Evolutionary conservation across 2,113 vertebrate genomes (phyloP).

Genomic region (Pseudopipra pipra): DNA sequence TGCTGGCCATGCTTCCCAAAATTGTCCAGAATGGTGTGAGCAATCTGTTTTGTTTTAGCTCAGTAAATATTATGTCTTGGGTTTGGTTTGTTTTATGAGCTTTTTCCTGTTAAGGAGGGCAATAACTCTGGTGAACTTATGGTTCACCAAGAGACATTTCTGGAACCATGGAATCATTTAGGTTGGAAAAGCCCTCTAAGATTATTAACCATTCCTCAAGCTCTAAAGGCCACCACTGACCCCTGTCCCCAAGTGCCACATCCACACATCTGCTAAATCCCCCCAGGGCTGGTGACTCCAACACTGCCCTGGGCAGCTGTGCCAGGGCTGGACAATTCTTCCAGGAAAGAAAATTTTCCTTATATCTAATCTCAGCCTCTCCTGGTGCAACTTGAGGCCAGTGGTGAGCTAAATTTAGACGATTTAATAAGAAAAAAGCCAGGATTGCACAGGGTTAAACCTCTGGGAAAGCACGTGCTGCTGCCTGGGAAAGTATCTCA

Average conservation of each 20-base stretch:
- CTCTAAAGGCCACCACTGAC: neutral
- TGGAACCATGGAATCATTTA: neutral
- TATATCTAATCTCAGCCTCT: neutral
- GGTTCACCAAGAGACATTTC: neutral
- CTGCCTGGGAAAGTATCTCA: slow-evolving; percentile 19
- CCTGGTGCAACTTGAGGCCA: neutral
- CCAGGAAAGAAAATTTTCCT: neutral
- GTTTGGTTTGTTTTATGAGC: neutral
- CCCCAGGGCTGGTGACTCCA: neutral
- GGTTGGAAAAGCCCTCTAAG: neutral
- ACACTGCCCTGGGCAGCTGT: neutral
- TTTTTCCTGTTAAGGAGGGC: neutral
- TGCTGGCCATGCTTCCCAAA: neutral
- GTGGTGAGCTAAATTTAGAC: neutral
- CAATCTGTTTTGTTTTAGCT: neutral
- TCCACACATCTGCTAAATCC: neutral
- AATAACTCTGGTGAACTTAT: neutral
- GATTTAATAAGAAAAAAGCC: neutral
- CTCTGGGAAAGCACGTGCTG: neutral
- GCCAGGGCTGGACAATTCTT: neutral
- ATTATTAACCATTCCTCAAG: neutral
- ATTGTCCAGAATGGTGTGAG: neutral
- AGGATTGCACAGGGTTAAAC: neutral
- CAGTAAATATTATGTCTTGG: neutral
- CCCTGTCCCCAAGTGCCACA: neutral